Base-by-base conservation (phyloP, 2,888 invertebrate species). In the Drosophila recens region DNA sequence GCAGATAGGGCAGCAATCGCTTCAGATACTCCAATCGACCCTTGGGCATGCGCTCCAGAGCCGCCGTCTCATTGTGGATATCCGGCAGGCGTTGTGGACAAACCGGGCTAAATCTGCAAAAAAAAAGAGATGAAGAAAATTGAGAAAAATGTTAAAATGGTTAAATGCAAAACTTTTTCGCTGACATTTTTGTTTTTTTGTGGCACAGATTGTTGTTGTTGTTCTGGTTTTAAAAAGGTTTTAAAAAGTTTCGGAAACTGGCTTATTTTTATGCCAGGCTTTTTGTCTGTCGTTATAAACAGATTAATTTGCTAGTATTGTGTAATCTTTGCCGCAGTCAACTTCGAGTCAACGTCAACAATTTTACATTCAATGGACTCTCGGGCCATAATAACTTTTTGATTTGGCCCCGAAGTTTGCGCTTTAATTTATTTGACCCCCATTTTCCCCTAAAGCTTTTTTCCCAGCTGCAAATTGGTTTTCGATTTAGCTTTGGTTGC, bases 1-100 rank as follows among this genome's bases (percentile, higher is more conserved):
- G 95, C 82, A 99, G 94, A 92, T 97, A 96, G 45, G 98, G 97
- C 87, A 97, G 93, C 92, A 99, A 94, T 89, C 98, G 95, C 92
- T 96, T 96, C 89, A 99, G 94, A 92, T 98, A 97, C 91, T 98
- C 97, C 90, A 97, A 93, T 75, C 98, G 94, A 27, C 98, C 98
- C 87, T 95, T 95, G 9, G 98, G 98, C 96, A 98, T 97, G 90
- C 95, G 95, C 90, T 95, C 95, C 81, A 97, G 93, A 6, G 96
- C 96, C 40, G 96, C 96, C 49, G 97, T 97, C 92, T 97, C 96
- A 92, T 97, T 97, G 90, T 95, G 94, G 87, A 97, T 95, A 93
- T 97, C 96, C 71, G 98, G 98, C 83, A 97, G 93, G 79, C 96
- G 95, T 94, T 98, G 98, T 6, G 98, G 98, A 92, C 98, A 98